Conservation (phyloP, 53 echinoderm and acorn worm species). For the Holothuria scabra region DNA sequence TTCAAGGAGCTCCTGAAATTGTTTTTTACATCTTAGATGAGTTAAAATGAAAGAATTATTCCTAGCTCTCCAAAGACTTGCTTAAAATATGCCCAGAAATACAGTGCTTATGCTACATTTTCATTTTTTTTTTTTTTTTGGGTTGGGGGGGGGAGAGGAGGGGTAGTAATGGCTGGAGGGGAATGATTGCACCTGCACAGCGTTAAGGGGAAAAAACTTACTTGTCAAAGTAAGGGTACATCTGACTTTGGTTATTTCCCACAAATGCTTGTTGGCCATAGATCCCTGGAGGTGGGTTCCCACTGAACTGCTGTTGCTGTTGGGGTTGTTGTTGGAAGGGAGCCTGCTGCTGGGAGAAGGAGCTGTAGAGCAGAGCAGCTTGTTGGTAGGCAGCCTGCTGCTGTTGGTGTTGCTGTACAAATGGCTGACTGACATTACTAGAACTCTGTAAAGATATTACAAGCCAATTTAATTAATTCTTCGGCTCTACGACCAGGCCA, state of each 20-base stretch:
- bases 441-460: not conserved
- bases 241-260: slow-evolving; percentile 7
- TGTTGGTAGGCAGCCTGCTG: slow-evolving; percentile 39
- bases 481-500: too few species aligned
- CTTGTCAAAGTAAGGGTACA: slow-evolving; percentile 49
- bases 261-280: slow-evolving; percentile 28
- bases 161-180: too few species aligned
- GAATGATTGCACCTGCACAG: too few species aligned
- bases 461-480: too few species aligned
- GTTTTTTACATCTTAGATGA: too few species aligned
- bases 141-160: too few species aligned
- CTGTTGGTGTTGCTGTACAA: slow-evolving; percentile 34
- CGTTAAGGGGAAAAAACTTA: not conserved
- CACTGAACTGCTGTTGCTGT: slow-evolving; percentile 47
- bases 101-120: too few species aligned
- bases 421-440: not conserved
- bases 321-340: slow-evolving; percentile 34
- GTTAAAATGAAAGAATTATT: too few species aligned
- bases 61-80: too few species aligned
- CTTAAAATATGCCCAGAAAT: too few species aligned
- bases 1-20: too few species aligned
- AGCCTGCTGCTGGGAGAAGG: slow-evolving; percentile 14
- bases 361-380: slow-evolving; percentile 33
- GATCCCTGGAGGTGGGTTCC: slow-evolving; percentile 41
- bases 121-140: too few species aligned